Base-by-base conservation (phyloP, 2,113 vertebrate species). In the Furnarius figulus region DNA sequence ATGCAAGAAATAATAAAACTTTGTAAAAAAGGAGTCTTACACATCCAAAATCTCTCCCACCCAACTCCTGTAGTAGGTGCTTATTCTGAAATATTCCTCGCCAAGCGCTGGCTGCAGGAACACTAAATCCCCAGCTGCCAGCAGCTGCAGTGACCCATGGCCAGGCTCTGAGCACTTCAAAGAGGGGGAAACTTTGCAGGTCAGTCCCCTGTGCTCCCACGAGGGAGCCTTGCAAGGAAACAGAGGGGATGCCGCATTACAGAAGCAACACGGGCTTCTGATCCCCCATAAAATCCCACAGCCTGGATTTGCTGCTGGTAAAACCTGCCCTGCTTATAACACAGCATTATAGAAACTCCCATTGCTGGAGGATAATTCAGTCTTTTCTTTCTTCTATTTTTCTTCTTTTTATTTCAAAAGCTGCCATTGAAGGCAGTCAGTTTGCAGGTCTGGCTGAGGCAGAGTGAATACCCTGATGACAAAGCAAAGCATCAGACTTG, bases 1-100 rank as follows among this genome's bases (percentile, higher is more conserved):
- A 88, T 93, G 85, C 79, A 84, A 96, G 61, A 94, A 95, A 94
- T 77, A 96, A 95, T 63, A 92, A 67, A 94, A 96, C 46, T 88
- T 73, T 4, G 27, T 37, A 39, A 84, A 87, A 71, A 71, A 66
- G 56, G 80, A 47, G 35, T 21, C 63, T 92, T 73, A 44, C 14
- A 40, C 61, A 75, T 90, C 68, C 75, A 56, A 77, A 95, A 79
- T 55, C 80, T 44, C 83, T 83, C 49, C 18, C 39, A 53, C 56
- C 12, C 68, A 75, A 31, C 56, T 89, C 55, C 72, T 21, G 30
- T 7, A 35, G 55, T 5, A 89, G 77, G 6, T 53, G 56, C 62
- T 78, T 78, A 56, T 46, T 87, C 87, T 87, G 67, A 96, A 85
- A 85, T 58, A 83, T 5, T 87, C 71, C 87, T 78, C 3, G 0